Percentiles rank a stretch among this genome's conserved stretches.
These are phyloP conservation scores for Deroplatys truncata DNA, from an alignment of 2,888 invertebrate genomes.

Conservation along the genomic window DNA sequence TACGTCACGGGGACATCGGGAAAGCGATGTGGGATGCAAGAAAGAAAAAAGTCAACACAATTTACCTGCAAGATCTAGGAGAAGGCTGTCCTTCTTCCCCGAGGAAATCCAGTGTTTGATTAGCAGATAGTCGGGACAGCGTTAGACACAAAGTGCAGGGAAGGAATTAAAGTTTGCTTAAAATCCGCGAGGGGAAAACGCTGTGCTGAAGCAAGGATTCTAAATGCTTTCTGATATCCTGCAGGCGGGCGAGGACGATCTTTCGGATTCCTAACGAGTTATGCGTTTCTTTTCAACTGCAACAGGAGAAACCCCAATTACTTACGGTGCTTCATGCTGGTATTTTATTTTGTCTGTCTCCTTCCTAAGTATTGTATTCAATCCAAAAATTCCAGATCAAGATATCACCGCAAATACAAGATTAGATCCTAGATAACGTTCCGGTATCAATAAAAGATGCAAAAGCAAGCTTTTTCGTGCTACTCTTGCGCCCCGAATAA, in stretches of 20 bases:
- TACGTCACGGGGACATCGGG: background rate
- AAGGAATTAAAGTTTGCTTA: background rate
- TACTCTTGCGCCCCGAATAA: too few species aligned
- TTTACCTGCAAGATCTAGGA: background rate
- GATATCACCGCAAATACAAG: too few species aligned
- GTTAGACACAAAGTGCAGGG: background rate
- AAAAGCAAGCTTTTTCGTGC: too few species aligned
- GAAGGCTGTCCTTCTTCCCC: background rate
- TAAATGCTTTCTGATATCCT: background rate
- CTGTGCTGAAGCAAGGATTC: background rate
- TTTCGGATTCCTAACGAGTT: too few species aligned
- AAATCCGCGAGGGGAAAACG: background rate
- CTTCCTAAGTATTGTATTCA: too few species aligned
- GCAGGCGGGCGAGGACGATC: background rate
- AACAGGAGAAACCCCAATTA: too few species aligned
- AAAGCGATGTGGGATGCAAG: background rate
- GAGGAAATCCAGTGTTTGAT: background rate
- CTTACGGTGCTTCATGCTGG: too few species aligned
- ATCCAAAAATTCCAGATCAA: too few species aligned
- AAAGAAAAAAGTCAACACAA: background rate
- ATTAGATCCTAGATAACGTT: rapidly evolving
- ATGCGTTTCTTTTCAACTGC: too few species aligned
- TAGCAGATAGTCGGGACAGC: background rate
- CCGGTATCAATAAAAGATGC: too few species aligned
- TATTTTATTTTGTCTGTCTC: too few species aligned